Evolutionary conservation across 2,797 vertebrate species (phyloP), one percentile per base, ranked within the genome.

Genomic region (Neosalanx taihuensis): DNA sequence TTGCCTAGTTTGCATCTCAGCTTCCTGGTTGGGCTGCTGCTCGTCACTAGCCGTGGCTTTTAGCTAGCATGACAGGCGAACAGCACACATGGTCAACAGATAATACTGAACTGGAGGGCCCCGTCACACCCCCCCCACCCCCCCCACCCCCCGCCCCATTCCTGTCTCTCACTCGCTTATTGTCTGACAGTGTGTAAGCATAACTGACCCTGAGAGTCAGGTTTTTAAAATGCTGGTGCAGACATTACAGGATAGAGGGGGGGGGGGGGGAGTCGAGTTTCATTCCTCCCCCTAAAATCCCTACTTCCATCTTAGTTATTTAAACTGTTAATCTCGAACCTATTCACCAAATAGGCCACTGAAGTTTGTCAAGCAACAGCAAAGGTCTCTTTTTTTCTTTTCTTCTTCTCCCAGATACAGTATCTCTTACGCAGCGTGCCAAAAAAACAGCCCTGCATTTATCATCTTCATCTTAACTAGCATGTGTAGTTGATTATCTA

Each of bases 401-500:
- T n/a, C n/a, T n/a, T n/a, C 20, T 68, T 71, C 73, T 76, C 78
- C 81, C 79, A 57, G 17, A 26, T 23, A 26, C 37, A 57, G 26
- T 78, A 74, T 79, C 72, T 53, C 67, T 73, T 78, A 74, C 70
- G n/a, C 57, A 41, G 10, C 9, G 3, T 13, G 64, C 58, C 17
- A 15, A 53, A 65, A 78, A 71, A 76, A n/a, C n/a, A n/a, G n/a
- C n/a, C n/a, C 5, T 37, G 26, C 67, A 77, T 77, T 59, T 72
- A 64, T 75, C 69, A 72, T 49, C 31, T 23, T 58, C 29, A 33
- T 70, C 73, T 77, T 63, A 83, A 81, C 70, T 71, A 57, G 64
- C 69, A 2, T 53, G 15, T 53, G 51, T 53, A 53, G 51, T 17
- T n/a, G 51, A 53, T 53, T 53, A 53, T 15, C 51, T 53, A 53